Percentiles rank a stretch among this genome's conserved stretches.
phyloP scores from a whole-genome alignment of 2,797 vertebrate species.

The Buphagus erythrorhynchus region DNA sequence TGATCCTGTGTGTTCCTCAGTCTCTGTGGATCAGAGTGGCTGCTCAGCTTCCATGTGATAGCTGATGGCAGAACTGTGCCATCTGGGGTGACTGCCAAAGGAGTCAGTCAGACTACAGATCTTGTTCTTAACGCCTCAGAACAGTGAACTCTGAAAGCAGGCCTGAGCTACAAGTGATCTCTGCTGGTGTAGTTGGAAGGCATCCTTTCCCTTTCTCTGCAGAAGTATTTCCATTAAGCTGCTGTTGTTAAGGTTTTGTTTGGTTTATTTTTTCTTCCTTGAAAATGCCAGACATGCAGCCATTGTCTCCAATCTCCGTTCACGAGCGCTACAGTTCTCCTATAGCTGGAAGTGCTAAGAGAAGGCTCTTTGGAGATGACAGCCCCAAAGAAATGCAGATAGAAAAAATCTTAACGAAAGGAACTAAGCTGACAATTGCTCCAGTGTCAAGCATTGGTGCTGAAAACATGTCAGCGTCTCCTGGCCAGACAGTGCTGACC shows the following conservation, averaged over 20 bases:
- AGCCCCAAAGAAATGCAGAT: slow-evolving; percentile 76
- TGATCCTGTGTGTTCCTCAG: background rate
- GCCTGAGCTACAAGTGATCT: background rate
- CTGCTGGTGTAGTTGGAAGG: background rate
- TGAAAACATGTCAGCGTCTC: slow-evolving; percentile 73
- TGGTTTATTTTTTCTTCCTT: background rate
- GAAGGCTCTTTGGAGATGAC: slow-evolving; percentile 93
- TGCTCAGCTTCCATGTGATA: background rate
- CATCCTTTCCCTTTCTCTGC: background rate
- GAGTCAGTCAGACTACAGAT: background rate
- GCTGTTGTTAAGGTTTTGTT: background rate
- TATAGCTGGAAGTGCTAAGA: slow-evolving; percentile 91
- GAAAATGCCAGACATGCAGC: slow-evolving; percentile 80
- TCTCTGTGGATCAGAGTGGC: background rate
- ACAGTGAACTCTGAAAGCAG: background rate
- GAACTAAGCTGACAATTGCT: slow-evolving; percentile 79
- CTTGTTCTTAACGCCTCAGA: background rate
- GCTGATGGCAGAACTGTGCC: background rate
- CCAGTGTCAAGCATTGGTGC: slow-evolving; percentile 55
- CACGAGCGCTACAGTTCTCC: slow-evolving; percentile 96
- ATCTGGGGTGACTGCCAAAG: background rate
- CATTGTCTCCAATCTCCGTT: slow-evolving; percentile 89
- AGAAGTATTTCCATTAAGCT: background rate
- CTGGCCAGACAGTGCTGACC: slow-evolving; percentile 78
- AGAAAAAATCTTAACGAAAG: slow-evolving; percentile 80